phyloP scores from a whole-genome alignment of 2,888 invertebrate genomes.

The Dioctria rufipes region DNA sequence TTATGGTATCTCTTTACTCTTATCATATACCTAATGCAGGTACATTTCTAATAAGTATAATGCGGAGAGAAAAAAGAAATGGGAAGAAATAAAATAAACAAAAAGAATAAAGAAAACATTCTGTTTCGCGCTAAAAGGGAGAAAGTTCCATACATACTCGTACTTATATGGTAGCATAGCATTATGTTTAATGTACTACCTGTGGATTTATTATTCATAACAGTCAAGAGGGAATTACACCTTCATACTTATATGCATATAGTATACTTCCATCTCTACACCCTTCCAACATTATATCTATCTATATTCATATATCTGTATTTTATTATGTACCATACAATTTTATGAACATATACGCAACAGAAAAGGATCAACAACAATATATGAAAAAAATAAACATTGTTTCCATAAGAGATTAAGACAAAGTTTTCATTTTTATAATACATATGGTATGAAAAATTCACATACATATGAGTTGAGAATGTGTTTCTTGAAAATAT shows the following conservation, averaged over 20 bases:
- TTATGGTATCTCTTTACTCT: background rate
- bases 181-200: constrained; percentile 10
- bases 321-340: too few relatives aligned
- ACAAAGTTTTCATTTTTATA: background rate
- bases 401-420: constrained; percentile 6
- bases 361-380: background rate
- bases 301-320: too few relatives aligned
- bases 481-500: background rate
- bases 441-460: constrained; percentile 2
- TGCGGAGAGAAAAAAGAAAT: too few relatives aligned
- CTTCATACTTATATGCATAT: background rate
- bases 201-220: constrained; percentile 37
- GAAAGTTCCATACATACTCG: constrained; percentile 2
- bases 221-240: constrained; percentile 1
- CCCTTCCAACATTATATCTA: too few relatives aligned
- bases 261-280: too few relatives aligned
- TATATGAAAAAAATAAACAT: background rate
- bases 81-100: too few relatives aligned
- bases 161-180: too few relatives aligned
- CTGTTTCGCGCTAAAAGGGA: background rate
- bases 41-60: too few relatives aligned
- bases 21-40: too few relatives aligned
- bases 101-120: background rate
- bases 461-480: background rate
- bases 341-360: background rate